Evolutionary conservation across 2,113 vertebrate species (phyloP), one percentile per base, ranked within the genome.

Genomic region (Misgurnus mizolepis): DNA sequence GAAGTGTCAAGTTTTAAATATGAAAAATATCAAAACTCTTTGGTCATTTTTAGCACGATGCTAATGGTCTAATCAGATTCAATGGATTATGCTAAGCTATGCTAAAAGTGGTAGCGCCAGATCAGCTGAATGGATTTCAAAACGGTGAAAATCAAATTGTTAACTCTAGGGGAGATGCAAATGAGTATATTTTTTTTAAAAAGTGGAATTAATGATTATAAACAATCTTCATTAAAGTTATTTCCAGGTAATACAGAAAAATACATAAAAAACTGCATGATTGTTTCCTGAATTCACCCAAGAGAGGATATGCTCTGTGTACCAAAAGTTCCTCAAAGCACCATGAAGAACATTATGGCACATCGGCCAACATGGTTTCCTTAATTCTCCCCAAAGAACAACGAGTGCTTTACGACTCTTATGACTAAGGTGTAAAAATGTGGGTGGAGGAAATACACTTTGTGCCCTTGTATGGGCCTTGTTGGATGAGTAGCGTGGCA

Each of bases 241-340:
- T 45, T 60, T 60, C 43, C 22, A 50, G 27, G 34, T 27, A 53
- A 39, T 67, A 55, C 40, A 41, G 10, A 60, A 64, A 40, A 47
- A 39, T 41, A 53, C 69, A 76, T 74, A 40, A 45, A 65, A 5
- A 50, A 34, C 62, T 6, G 56, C 60, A 55, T 15, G 43, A 82
- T 62, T 9, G 58, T 71, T 85, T 81, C 78, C 81, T 85, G 73
- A 64, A 78, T 43, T 62, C 15, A 11, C 78, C 17, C 66, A 8
- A 18, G 68, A 71, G 70, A 82, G 71, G 67, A 82, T 66, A 64
- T 45, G 34, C 79, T n/a, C 49, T 56, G n/a, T 56, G n/a, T 79
- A 58, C 72, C 18, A 2, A 6, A 72, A 60, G 41, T 67, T 76
- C 41, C 27, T 11, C 67, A 50, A 39, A 71, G 73, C 43, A 47